These are phyloP conservation scores for Tortricodes alternella DNA, from an alignment of 2,888 invertebrate species.

Conservation along the genomic window DNA sequence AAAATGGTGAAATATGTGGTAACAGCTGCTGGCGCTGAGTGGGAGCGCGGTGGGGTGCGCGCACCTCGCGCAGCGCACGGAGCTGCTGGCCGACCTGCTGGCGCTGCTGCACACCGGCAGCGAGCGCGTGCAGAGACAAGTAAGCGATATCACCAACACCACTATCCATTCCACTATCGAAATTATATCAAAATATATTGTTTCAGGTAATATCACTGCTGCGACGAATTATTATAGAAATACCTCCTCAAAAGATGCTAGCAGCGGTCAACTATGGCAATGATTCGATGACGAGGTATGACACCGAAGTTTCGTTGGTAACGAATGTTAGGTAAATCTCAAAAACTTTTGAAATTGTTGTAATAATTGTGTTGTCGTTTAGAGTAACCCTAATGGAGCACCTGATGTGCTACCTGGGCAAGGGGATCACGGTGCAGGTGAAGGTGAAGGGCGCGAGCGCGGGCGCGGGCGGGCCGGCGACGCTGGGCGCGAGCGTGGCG, in stretches of 20 bases:
- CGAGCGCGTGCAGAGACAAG: constrained; percentile 96
- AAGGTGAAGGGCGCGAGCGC: constrained; percentile 82
- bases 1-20: background rate
- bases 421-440: constrained; percentile 94
- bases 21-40: constrained; percentile 90
- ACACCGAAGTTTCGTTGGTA: too few relatives aligned
- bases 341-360: constrained; percentile 12
- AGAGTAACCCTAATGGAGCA: constrained; percentile 93
- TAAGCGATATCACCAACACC: constrained; percentile 46
- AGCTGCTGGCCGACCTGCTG: constrained; percentile 91
- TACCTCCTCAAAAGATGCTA: constrained; percentile 92
- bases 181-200: background rate
- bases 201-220: constrained; percentile 91
- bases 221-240: constrained; percentile 94
- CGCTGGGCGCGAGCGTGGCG: constrained; percentile 77
- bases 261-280: constrained; percentile 85
- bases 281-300: constrained; percentile 56
- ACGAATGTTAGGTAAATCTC: too few relatives aligned
- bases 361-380: background rate
- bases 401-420: constrained; percentile 94
- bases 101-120: constrained; percentile 96
- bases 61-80: constrained; percentile 94
- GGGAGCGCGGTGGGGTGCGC: constrained; percentile 95
- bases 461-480: constrained; percentile 72
- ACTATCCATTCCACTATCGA: too few relatives aligned